Percentiles rank a stretch among this genome's conserved stretches.
Conservation (phyloP, 1,140 invertebrate genomes). For the Apis laboriosa region DNA sequence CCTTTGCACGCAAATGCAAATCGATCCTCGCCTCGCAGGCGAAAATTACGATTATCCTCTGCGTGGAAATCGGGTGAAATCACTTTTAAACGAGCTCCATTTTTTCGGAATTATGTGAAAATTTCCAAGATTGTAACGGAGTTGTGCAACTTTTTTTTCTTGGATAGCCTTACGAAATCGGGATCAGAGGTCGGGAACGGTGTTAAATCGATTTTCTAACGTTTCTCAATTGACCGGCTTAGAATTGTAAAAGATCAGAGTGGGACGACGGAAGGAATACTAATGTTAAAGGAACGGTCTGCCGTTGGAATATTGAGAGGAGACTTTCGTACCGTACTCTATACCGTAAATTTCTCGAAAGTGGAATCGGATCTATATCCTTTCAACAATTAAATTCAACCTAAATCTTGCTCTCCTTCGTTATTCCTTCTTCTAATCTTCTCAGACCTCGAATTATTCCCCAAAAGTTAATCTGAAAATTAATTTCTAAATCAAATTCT, state of each 20-base stretch:
- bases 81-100: constrained; percentile 42
- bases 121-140: neutral
- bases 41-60: constrained; percentile 47
- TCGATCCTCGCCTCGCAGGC: constrained; percentile 48
- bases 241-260: neutral
- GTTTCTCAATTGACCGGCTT: neutral
- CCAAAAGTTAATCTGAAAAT: too few relatives aligned
- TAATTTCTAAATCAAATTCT: too few relatives aligned
- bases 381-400: too few relatives aligned
- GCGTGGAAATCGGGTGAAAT: neutral
- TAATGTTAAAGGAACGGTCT: neutral
- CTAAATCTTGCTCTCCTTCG: too few relatives aligned
- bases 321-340: neutral
- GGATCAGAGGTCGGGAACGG: neutral
- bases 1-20: constrained; percentile 57
- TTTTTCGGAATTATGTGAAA: constrained; percentile 22
- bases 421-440: too few relatives aligned
- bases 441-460: too few relatives aligned
- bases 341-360: too few relatives aligned
- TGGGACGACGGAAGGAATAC: neutral
- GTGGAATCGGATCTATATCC: too few relatives aligned
- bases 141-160: neutral
- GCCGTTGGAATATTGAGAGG: neutral
- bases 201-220: neutral
- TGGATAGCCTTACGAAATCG: too few relatives aligned